Evolutionary conservation across 1,140 invertebrate species (phyloP), one percentile per base, ranked within the genome.

Genomic region (Helicoverpa zea): DNA sequence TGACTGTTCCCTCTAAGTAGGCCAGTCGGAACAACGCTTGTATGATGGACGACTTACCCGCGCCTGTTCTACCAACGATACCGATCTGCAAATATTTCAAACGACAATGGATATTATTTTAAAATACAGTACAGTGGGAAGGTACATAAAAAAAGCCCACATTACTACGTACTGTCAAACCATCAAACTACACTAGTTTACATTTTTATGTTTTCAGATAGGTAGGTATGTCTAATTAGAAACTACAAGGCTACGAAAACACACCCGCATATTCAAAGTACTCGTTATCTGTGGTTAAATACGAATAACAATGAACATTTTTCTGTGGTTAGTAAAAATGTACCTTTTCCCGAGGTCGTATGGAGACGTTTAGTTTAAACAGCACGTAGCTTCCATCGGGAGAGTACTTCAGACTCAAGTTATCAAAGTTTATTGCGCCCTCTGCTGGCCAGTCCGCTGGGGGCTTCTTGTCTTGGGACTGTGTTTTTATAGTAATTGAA

Each of bases 11-110:
- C 49, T 96, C 95, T 52, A 97, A 95, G 86, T 97, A 96, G 2
- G 96, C 96, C 77, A 99, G 87, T 70, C 98, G 96, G 87, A 99
- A 99, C 0, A 99, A 90, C 1, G 98, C 97, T 35, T 97, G 95
- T 74, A 98, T 98, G 3, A 99, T 94, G 0, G 98, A 99, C 0
- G 98, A 98, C 92, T 99, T 99, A 14, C 98, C 98, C 52, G 98
- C 98, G 0, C 98, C 98, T 11, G 98, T 98, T 88, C 98, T 95
- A 3, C 98, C 98, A 16, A 98, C 98, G 79, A 98, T 97, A 2
- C 98, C 97, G 23, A 95, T 89, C 94, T 95, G 66, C 9, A 81
- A 79, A 29, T 14, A 70, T n/a, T 35, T 35, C 7, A 35, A 35
- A 35, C 35, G 35, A 35, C 35, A 35, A 35, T 35, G 1, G 4